Conservation (phyloP, 2,797 vertebrate species). For the Benthosema pterotum region DNA sequence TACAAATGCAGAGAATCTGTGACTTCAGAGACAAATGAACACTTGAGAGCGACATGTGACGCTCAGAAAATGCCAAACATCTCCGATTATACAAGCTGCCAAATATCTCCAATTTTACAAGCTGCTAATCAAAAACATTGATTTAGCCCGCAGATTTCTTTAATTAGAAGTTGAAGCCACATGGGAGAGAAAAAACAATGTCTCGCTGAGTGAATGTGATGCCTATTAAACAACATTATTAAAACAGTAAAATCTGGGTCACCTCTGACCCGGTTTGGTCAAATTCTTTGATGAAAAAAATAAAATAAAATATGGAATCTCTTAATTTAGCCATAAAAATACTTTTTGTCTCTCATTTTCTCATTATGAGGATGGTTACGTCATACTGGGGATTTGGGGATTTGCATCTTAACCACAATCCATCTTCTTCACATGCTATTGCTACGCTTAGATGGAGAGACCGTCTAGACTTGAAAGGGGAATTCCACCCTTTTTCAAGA, state of each 20-base stretch:
- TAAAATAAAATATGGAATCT: constrained; percentile 38
- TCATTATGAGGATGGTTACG: constrained; percentile 37
- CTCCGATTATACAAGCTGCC: constrained; percentile 27
- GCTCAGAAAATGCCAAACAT: constrained; percentile 14
- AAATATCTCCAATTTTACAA: constrained; percentile 33
- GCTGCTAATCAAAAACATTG: constrained; percentile 32
- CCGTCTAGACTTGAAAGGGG: too few species aligned
- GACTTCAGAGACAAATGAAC: background rate
- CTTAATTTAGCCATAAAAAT: constrained; percentile 40
- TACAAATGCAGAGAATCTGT: too few species aligned
- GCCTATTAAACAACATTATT: constrained; percentile 8
- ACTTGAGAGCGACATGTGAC: constrained; percentile 11
- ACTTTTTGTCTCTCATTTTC: constrained; percentile 29
- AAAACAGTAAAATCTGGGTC: constrained; percentile 5
- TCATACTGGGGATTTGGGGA: constrained; percentile 27
- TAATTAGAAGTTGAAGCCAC: background rate
- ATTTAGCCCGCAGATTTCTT: constrained; percentile 14
- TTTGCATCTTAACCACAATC: constrained; percentile 40
- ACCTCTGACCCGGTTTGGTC: constrained; percentile 24
- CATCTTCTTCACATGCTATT: constrained; percentile 16
- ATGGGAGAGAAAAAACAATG: constrained; percentile 1
- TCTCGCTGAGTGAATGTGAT: constrained; percentile 24
- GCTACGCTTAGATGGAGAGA: constrained; percentile 2
- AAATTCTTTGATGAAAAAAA: constrained; percentile 18
- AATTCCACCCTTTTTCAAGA: too few species aligned